Evolutionary conservation across 2,888 invertebrate genomes (phyloP), one percentile per base, ranked within the genome.

Genomic region (Resseliella maxima): DNA sequence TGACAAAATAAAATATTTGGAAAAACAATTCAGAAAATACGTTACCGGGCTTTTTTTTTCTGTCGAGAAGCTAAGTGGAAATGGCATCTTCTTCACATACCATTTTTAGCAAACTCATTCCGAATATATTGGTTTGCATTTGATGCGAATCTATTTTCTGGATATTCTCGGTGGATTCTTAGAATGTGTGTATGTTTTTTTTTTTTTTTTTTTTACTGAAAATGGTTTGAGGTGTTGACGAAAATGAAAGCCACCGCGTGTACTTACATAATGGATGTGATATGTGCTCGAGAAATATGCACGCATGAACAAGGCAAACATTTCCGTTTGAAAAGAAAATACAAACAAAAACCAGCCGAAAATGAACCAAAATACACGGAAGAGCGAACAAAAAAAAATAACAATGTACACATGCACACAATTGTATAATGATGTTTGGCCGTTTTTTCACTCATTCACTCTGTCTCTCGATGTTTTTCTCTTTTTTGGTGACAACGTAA

Each of bases 1-100:
- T 72, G 83, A 38, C 38, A 24, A 36, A 83, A n/a, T 38, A 83
- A 83, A 83, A 83, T 83, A 83, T 83, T 83, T 83, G 38, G n/a
- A 0, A 24, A 38, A 83, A 83, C 38, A 38, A 83, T 83, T 83
- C n/a, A 3, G 83, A 12, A 83, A 83, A 83, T 83, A 38, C 83
- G 36, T 36, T 83, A n/a, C 38, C 38, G n/a, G 12, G 6, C 8
- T 72, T 35, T 72, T 27, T 50, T 21, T 50, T 50, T 50, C 12
- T 41, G 12, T 41, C 12, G 5, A 41, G 6, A 41, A 41, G 41
- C 41, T 41, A 41, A 41, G 41, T 41, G 41, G 41, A n/a, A n/a
- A n/a, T n/a, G n/a, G n/a, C n/a, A n/a, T n/a, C n/a, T n/a, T n/a
- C n/a, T n/a, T n/a, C n/a, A n/a, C n/a, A n/a, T n/a, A n/a, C n/a